Percentiles rank a stretch among this genome's conserved stretches.
These are phyloP conservation scores for Furnarius figulus DNA, from an alignment of 2,113 vertebrate genomes.

Conservation along the genomic window DNA sequence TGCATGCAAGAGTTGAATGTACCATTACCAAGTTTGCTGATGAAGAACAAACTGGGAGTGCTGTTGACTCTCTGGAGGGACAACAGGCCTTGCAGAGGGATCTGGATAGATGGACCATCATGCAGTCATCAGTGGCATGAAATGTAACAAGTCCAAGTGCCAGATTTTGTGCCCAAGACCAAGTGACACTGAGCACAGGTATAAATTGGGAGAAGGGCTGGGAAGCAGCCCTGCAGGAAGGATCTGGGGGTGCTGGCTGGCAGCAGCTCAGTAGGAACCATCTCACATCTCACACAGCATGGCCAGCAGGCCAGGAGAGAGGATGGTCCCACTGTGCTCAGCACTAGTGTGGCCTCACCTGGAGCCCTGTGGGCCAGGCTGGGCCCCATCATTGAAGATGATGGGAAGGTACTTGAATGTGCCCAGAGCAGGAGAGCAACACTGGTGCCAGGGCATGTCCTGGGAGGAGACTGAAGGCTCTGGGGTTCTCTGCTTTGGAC, in stretches of 20 bases:
- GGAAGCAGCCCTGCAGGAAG: background rate
- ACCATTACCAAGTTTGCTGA: background rate
- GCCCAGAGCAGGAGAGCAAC: background rate
- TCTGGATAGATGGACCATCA: rapidly evolving
- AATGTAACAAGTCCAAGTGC: background rate
- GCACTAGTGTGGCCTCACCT: rapidly evolving
- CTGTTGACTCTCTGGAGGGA: background rate
- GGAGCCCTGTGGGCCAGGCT: background rate
- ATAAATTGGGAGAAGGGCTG: background rate
- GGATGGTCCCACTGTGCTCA: background rate
- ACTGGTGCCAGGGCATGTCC: too few relatives aligned
- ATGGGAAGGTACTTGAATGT: background rate
- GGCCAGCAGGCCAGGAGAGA: rapidly evolving
- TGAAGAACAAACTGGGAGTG: background rate
- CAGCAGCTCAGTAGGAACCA: background rate
- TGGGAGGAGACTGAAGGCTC: too few relatives aligned
- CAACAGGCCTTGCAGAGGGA: background rate
- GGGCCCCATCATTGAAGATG: rapidly evolving
- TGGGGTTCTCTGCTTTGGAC: too few relatives aligned
- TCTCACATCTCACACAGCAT: rapidly evolving
- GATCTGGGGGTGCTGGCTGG: background rate
- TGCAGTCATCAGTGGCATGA: background rate
- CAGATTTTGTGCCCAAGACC: background rate
- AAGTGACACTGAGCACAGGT: rapidly evolving
- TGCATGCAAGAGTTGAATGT: background rate